Base-by-base conservation (phyloP, 2,797 vertebrate species). In the Alauda arvensis region DNA sequence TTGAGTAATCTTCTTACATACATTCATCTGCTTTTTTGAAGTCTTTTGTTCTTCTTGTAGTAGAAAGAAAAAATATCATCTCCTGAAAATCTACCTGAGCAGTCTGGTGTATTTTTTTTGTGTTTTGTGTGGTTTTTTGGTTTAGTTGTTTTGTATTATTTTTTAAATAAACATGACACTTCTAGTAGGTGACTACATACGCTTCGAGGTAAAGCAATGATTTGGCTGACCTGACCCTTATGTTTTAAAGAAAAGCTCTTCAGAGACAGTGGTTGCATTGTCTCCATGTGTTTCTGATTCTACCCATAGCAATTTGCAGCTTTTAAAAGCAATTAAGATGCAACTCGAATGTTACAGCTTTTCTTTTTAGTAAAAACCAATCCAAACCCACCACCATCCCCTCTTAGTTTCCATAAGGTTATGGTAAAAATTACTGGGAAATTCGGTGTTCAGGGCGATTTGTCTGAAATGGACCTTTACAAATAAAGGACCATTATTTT, bases 331-430 rank as follows among this genome's bases (percentile, higher is more conserved):
- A 74, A 29, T 80, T 52, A 76, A 45, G 51, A 48, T 53, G 39
- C 10, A 89, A 65, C 14, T 12, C 43, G 82, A 21, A 83, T 60
- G 14, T 66, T 76, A 42, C 6, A 29, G 4, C 3, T 49, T 70
- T 78, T n/a, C 26, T 39, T 56, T 77, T 33, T 18, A 71, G 46
- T 19, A 26, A 40, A 66, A 53, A 48, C 12, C 25, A 56, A 19
- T 45, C 48, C 43, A 42, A 68, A 15, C 2, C 1, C 60, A 42
- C 21, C 14, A 8, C 18, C 15, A 18, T 9, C 23, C 7, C 5
- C 5, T 2, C 8, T 62, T 60, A 14, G 3, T 31, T 68, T 48
- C 17, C 14, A 2, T 48, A 37, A 68, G 0, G 1, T 52, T 39
- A 46, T 19, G 29, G 20, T 9, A 28, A 81, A 72, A 79, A 71